Conservation (phyloP, 1,140 invertebrate species). For the Contarinia nasturtii region DNA sequence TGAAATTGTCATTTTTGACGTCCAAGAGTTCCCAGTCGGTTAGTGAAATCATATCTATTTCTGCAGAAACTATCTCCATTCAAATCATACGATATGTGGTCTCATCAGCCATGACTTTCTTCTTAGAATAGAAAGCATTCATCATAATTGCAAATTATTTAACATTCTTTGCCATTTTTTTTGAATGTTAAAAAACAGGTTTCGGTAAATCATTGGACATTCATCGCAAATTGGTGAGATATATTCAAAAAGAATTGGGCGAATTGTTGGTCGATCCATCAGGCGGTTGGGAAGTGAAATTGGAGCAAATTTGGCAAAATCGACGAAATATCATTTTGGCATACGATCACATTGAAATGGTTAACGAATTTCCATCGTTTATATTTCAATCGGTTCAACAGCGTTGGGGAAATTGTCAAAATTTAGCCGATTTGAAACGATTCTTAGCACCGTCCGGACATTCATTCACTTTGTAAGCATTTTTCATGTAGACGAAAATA, state of each 20-base stretch:
- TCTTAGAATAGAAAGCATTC: no score
- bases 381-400: conserved; percentile 23
- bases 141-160: neutral
- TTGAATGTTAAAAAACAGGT: conserved; percentile 13
- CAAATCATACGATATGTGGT: no score
- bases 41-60: no score
- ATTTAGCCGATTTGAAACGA: conserved; percentile 24
- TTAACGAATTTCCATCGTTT: conserved; percentile 14
- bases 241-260: conserved; percentile 28
- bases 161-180: neutral
- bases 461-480: neutral
- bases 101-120: no score
- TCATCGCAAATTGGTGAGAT: conserved; percentile 28
- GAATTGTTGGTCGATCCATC: conserved; percentile 25
- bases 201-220: conserved; percentile 22
- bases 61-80: no score
- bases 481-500: no score
- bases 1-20: conserved; percentile 41
- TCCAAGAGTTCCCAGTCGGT: conserved; percentile 40
- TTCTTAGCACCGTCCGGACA: conserved; percentile 14
- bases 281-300: conserved; percentile 25
- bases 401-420: conserved; percentile 38
- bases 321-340: conserved; percentile 32
- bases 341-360: conserved; percentile 28
- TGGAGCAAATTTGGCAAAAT: conserved; percentile 30